A percentile compares a stretch with the other conserved stretches of the same genome.
phyloP scores from a whole-genome alignment of 2,113 vertebrate genomes.

The Pluvialis apricaria region DNA sequence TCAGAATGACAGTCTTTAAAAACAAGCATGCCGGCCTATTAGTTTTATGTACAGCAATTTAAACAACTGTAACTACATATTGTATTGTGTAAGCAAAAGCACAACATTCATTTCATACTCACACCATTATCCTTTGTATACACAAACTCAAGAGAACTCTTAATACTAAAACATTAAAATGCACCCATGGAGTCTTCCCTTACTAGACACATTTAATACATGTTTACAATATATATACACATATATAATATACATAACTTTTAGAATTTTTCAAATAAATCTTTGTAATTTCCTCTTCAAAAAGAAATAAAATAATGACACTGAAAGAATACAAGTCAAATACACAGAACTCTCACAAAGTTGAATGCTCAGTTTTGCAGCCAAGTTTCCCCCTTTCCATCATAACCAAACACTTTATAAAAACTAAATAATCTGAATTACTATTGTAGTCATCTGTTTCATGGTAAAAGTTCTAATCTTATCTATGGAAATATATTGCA shows the following conservation, averaged over 20 bases:
- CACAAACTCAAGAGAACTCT: conserved; percentile 70
- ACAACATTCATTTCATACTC: conserved; percentile 73
- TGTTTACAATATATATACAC: conserved; percentile 81
- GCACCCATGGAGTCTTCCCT: conserved; percentile 74
- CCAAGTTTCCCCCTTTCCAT: conserved; percentile 58
- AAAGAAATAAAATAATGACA: conserved; percentile 77
- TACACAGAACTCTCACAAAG: conserved; percentile 71
- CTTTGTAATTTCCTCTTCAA: conserved; percentile 69
- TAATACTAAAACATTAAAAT: conserved; percentile 80
- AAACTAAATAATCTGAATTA: conserved; percentile 72
- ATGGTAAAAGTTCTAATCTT: conserved; percentile 61
- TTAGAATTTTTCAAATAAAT: conserved; percentile 80
- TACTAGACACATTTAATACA: conserved; percentile 82
- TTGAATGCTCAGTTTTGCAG: conserved; percentile 71
- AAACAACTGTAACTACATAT: conserved; percentile 75
- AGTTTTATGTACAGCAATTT: conserved; percentile 79
- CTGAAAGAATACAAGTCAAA: conserved; percentile 72
- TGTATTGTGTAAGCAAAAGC: conserved; percentile 75
- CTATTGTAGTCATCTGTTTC: conserved; percentile 60
- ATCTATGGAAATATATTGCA: conserved; percentile 74
- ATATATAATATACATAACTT: conserved; percentile 83
- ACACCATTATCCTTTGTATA: conserved; percentile 69
- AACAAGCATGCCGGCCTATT: conserved; percentile 80
- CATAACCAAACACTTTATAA: conserved; percentile 69
- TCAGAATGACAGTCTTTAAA: conserved; percentile 78